Conservation (phyloP, 2,797 vertebrate species). For the Rhynchotus rufescens region DNA sequence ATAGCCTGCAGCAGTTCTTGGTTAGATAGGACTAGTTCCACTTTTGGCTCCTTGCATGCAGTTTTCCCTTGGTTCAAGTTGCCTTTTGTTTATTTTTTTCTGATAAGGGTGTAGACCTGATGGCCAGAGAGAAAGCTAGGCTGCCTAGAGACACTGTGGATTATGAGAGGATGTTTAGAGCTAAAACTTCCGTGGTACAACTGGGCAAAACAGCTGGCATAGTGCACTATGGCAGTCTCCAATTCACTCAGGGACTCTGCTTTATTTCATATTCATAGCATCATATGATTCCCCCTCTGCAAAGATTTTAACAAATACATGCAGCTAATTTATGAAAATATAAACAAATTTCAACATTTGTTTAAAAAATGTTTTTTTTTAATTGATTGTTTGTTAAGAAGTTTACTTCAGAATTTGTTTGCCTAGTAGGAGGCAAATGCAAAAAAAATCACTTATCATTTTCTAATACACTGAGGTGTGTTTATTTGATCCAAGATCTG, state of each 20-base stretch:
- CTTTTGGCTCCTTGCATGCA: not conserved
- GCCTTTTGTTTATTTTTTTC: not conserved
- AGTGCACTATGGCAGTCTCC: not conserved
- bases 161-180: accelerated
- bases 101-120: not conserved
- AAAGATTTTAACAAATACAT: not conserved
- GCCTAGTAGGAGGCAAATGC: not conserved
- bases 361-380: not conserved
- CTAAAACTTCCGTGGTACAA: not conserved
- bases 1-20: constrained; percentile 46
- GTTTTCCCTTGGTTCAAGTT: not conserved
- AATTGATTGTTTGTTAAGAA: too few relatives aligned
- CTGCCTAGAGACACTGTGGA: not conserved
- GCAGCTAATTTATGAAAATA: not conserved
- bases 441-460: not conserved
- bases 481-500: not conserved
- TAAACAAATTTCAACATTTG: not conserved
- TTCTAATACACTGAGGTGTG: not conserved
- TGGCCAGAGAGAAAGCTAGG: not conserved
- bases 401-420: too few relatives aligned
- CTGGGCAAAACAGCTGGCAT: not conserved
- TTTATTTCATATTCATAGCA: not conserved
- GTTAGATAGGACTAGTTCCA: constrained; percentile 51
- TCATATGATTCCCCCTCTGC: not conserved
- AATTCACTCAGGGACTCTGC: not conserved